phyloP scores from a whole-genome alignment of 2,113 vertebrate genomes.

The Ammospiza caudacuta region DNA sequence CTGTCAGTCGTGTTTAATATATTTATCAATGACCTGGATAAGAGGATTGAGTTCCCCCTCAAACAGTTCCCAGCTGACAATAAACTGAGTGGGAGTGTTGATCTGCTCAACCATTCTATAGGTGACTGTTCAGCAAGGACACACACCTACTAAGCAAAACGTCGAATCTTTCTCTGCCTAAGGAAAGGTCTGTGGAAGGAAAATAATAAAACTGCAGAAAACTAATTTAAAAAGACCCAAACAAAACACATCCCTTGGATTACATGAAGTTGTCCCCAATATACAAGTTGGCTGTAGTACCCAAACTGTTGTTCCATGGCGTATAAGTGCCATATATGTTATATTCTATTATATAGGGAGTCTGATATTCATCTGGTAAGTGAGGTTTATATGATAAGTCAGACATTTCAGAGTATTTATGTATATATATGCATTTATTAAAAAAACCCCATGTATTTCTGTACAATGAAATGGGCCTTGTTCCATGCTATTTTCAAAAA shows the following conservation, averaged over 20 bases:
- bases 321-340: too few relatives aligned
- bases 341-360: background rate
- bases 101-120: background rate
- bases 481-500: background rate
- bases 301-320: background rate
- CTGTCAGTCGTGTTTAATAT: background rate
- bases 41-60: background rate
- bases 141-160: background rate
- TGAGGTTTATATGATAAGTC: background rate
- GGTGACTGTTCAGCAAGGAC: background rate
- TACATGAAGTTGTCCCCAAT: background rate
- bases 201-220: background rate
- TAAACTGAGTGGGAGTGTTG: background rate
- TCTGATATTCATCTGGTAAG: background rate
- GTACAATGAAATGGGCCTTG: background rate
- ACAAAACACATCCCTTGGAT: background rate
- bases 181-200: background rate
- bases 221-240: background rate
- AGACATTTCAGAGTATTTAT: background rate
- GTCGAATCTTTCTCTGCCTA: background rate
- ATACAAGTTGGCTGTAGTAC: background rate
- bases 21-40: background rate
- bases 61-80: background rate
- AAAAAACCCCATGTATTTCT: fast-evolving
- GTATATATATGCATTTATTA: background rate